phyloP scores from a whole-genome alignment of 2,113 vertebrate species.

The Hemiscyllium ocellatum region DNA sequence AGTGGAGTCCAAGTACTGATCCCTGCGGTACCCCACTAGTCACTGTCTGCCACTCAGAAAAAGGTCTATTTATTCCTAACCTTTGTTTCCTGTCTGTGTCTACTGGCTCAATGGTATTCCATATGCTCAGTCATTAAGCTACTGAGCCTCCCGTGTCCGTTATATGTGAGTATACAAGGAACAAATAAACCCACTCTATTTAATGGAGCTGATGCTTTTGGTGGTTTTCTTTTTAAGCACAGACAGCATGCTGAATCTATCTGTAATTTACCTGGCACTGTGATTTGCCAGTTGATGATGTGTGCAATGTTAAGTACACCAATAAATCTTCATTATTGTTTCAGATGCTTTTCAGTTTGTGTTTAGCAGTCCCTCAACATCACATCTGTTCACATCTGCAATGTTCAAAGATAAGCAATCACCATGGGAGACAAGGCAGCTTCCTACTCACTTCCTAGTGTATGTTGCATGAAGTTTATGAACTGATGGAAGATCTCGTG shows the following conservation, averaged over 20 bases:
- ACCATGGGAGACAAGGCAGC: not conserved
- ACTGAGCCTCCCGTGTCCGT: not conserved
- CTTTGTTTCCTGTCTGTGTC: not conserved
- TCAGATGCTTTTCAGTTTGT: not conserved
- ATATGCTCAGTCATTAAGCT: not conserved
- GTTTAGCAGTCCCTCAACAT: not conserved
- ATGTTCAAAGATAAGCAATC: constrained; percentile 2
- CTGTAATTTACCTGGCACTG: not conserved
- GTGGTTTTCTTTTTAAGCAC: not conserved
- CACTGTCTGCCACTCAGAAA: too few species aligned
- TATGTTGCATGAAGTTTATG: not conserved
- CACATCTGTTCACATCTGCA: constrained; percentile 18
- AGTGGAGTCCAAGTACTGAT: too few species aligned
- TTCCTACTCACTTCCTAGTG: not conserved
- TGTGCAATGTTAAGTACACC: not conserved
- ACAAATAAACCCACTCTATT: not conserved
- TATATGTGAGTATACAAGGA: not conserved
- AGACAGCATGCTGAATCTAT: not conserved
- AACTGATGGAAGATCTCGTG: not conserved
- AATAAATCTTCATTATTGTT: constrained; percentile 16
- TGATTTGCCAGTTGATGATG: constrained; percentile 15
- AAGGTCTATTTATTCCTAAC: too few species aligned
- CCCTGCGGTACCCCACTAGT: too few species aligned
- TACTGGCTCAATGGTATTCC: not conserved
- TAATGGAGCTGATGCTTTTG: not conserved